These are phyloP conservation scores for Corythaixoides concolor DNA, from an alignment of 2,113 vertebrate genomes.

Conservation along the genomic window DNA sequence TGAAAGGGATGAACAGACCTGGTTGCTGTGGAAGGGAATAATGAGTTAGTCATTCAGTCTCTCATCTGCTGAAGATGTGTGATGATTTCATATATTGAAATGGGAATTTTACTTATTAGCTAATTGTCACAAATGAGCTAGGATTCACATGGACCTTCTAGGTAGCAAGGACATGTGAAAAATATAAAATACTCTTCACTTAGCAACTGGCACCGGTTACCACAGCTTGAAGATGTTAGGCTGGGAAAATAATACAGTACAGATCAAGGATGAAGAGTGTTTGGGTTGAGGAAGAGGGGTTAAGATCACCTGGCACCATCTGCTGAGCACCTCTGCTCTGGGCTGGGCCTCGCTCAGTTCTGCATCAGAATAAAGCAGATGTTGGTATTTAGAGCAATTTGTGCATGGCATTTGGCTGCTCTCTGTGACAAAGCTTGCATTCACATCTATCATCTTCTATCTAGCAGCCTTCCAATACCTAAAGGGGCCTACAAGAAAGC, in stretches of 20 bases:
- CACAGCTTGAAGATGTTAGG: neutral
- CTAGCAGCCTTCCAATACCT: too few relatives aligned
- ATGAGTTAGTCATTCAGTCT: neutral
- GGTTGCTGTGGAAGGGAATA: neutral
- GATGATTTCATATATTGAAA: neutral
- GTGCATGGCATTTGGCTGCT: neutral
- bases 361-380: neutral
- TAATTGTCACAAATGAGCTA: neutral
- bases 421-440: neutral
- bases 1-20: neutral
- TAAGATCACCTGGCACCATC: slow-evolving; percentile 10
- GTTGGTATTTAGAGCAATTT: neutral
- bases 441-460: neutral
- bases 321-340: neutral
- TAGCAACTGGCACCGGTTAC: neutral
- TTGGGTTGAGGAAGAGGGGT: neutral
- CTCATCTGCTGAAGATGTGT: neutral
- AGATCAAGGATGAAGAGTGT: neutral
- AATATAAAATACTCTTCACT: neutral
- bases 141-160: neutral
- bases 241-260: neutral
- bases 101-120: neutral
- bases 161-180: neutral
- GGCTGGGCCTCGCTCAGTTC: neutral
- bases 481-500: too few relatives aligned